Evolutionary conservation across 2,113 vertebrate species (phyloP).

Genomic region (Trematomus loennbergii): DNA sequence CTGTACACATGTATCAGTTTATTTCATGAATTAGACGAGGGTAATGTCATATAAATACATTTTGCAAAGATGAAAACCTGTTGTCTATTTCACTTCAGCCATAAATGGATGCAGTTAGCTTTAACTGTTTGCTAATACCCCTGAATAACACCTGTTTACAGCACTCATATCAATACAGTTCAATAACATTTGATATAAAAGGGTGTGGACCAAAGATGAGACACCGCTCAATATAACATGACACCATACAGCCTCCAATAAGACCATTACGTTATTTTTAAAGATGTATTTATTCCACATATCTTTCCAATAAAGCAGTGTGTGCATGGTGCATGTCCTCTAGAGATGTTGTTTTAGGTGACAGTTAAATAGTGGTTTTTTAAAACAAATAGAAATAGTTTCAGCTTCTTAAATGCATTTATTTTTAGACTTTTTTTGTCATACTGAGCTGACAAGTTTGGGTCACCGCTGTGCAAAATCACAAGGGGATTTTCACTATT

Average conservation of each 20-base stretch:
- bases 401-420: background rate
- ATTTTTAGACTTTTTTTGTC: background rate
- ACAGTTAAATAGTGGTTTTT: too few species aligned
- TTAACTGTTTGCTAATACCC: background rate
- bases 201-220: background rate
- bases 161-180: background rate
- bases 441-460: too few species aligned
- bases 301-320: too few species aligned
- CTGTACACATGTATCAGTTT: too few species aligned
- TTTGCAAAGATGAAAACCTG: background rate
- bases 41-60: too few species aligned
- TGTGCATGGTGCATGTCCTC: too few species aligned
- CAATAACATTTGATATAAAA: background rate
- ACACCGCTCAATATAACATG: background rate
- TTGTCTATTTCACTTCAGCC: background rate
- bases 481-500: background rate
- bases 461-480: background rate
- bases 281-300: too few species aligned
- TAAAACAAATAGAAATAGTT: background rate
- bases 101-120: background rate
- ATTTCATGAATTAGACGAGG: too few species aligned
- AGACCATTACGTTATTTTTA: background rate
- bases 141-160: background rate
- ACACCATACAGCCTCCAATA: background rate
- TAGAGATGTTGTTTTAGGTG: too few species aligned